Percentiles rank a stretch among this genome's conserved stretches.
Evolutionary conservation across 2,888 invertebrate genomes (phyloP).

Genomic region (Lasioglossum calceatum): DNA sequence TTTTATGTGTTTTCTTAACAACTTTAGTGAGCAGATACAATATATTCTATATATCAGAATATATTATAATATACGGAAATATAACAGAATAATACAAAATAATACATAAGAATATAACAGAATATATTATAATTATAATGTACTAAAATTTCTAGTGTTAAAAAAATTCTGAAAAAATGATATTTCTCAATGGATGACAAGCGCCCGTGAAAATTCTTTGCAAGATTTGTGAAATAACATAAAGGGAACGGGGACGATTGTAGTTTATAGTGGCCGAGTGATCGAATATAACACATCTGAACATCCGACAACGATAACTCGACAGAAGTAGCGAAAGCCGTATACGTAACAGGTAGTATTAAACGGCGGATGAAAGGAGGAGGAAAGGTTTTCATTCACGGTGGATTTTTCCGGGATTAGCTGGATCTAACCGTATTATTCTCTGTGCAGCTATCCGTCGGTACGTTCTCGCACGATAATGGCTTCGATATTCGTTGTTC

Average conservation of each 20-base stretch:
- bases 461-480: slow-evolving; percentile 35
- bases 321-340: slow-evolving; percentile 22
- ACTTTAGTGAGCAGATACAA: no score
- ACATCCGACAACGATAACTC: slow-evolving; percentile 20
- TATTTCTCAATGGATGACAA: neutral
- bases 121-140: no score
- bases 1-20: no score
- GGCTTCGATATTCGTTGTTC: slow-evolving; percentile 26
- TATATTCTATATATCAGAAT: no score
- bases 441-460: slow-evolving; percentile 35
- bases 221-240: neutral
- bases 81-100: no score
- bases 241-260: neutral
- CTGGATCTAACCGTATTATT: slow-evolving; percentile 49
- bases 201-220: neutral
- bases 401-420: slow-evolving; percentile 56
- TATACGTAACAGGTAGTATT: slow-evolving; percentile 55
- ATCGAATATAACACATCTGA: neutral
- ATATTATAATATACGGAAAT: no score
- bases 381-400: slow-evolving; percentile 52
- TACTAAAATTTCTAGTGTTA: no score
- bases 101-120: no score
- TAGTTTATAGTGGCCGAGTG: neutral
- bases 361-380: slow-evolving; percentile 45
- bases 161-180: neutral